phyloP scores from a whole-genome alignment of 2,888 invertebrate species.

The Pachliopta kotzebuea region DNA sequence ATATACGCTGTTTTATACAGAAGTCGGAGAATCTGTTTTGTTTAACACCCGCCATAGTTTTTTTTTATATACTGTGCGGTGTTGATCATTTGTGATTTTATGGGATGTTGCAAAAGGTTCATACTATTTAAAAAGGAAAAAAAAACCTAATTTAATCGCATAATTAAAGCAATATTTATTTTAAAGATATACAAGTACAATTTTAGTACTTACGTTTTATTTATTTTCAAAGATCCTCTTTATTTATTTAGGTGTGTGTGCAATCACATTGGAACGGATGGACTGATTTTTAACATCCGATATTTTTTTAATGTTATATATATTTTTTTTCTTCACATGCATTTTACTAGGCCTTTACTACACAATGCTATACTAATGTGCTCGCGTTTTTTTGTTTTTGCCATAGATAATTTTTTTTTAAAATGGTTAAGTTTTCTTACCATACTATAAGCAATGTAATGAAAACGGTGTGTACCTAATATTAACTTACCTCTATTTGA shows the following conservation, averaged over 20 bases:
- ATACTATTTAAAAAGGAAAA: constrained; percentile 43
- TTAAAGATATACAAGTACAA: constrained; percentile 44
- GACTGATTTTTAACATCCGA: constrained; percentile 71
- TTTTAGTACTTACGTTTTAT: constrained; percentile 50
- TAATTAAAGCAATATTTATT: constrained; percentile 47
- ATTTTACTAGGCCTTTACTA: constrained; percentile 45
- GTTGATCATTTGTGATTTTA: constrained; percentile 37
- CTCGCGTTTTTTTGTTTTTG: constrained; percentile 52
- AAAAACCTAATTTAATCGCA: constrained; percentile 44
- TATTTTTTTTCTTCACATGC: constrained; percentile 45
- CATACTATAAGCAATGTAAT: constrained; percentile 64
- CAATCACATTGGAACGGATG: constrained; percentile 68
- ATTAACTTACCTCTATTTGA: constrained; percentile 79
- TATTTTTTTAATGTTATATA: constrained; percentile 40
- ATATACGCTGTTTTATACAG: constrained; percentile 21
- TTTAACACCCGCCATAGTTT: constrained; percentile 11
- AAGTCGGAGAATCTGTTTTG: constrained; percentile 1
- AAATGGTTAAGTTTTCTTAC: constrained; percentile 45
- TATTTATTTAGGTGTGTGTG: constrained; percentile 58
- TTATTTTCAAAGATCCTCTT: constrained; percentile 41
- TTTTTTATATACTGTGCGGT: constrained; percentile 8
- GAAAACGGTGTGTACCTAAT: constrained; percentile 72
- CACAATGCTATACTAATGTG: constrained; percentile 51
- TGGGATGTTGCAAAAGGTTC: constrained; percentile 42
- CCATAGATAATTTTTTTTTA: constrained; percentile 51